A percentile compares a stretch with the other conserved stretches of the same genome.
Evolutionary conservation across 2,888 invertebrate species (phyloP).

Genomic region (Melieria picta): DNA sequence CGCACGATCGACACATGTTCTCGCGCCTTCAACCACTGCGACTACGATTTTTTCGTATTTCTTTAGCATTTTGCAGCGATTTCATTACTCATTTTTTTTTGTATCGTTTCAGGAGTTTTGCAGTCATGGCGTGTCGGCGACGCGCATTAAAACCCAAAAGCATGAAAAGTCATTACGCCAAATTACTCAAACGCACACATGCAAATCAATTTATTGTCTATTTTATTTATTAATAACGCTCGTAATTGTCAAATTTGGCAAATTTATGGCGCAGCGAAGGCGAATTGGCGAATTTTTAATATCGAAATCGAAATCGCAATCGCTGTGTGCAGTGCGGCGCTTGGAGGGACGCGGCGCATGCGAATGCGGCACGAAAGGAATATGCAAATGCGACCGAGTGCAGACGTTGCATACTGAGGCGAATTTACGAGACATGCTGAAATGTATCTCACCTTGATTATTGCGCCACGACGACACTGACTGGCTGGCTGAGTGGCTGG

Average conservation of each 20-base stretch:
- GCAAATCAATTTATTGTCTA: slow-evolving; percentile 64
- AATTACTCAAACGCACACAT: slow-evolving; percentile 41
- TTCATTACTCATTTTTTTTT: no score
- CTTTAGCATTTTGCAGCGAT: no score
- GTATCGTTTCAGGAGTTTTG: no score
- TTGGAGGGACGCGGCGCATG: neutral
- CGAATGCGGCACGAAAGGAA: neutral
- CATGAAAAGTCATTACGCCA: no score
- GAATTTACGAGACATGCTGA: slow-evolving; percentile 64
- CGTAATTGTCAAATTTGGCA: slow-evolving; percentile 66
- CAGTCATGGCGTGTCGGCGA: no score
- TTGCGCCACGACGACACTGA: slow-evolving; percentile 25
- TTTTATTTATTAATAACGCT: slow-evolving; percentile 65
- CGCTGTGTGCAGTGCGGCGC: neutral
- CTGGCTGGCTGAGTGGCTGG: slow-evolving; percentile 8
- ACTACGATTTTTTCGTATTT: no score
- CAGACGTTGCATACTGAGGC: neutral
- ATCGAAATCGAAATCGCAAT: neutral
- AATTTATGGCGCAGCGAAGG: slow-evolving; percentile 52
- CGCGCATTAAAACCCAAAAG: no score
- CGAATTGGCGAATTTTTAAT: neutral
- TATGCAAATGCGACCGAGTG: slow-evolving; percentile 11
- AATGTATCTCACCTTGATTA: slow-evolving; percentile 64
- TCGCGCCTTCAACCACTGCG: slow-evolving; percentile 5
- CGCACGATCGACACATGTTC: slow-evolving; percentile 13